Percentiles rank a stretch among this genome's conserved stretches.
These are phyloP conservation scores for Ibidorhyncha struthersii DNA, from an alignment of 2,113 vertebrate genomes.

Conservation along the genomic window DNA sequence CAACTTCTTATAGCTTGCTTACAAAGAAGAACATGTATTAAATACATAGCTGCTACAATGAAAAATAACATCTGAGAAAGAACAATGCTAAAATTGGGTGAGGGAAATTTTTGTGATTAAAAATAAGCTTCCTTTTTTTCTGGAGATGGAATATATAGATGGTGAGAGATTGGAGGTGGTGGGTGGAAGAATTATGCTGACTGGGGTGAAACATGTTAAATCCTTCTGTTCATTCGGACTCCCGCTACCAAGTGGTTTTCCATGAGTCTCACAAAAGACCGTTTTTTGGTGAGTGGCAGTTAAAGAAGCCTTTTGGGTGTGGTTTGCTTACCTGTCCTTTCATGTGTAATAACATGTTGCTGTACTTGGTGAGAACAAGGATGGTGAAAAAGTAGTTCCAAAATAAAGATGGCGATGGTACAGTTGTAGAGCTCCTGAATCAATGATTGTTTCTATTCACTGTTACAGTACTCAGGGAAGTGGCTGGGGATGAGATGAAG, in stretches of 20 bases:
- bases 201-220: not conserved
- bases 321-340: not conserved
- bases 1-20: not conserved
- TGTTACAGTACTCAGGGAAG: not conserved
- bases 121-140: not conserved
- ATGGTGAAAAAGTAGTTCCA: not conserved
- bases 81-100: not conserved
- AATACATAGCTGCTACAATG: not conserved
- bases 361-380: not conserved
- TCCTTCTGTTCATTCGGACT: not conserved
- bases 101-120: not conserved
- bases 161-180: not conserved
- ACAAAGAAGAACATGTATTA: not conserved
- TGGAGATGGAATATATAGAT: not conserved
- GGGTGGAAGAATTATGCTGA: not conserved
- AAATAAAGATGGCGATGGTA: not conserved
- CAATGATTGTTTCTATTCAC: not conserved
- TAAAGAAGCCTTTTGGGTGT: not conserved
- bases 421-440: not conserved
- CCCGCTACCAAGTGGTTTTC: not conserved
- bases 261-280: not conserved
- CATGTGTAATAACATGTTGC: fast-evolving
- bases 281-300: not conserved
- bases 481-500: not conserved
- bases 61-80: not conserved